phyloP scores from a whole-genome alignment of 2,113 vertebrate species.

The Baryphthengus martii region DNA sequence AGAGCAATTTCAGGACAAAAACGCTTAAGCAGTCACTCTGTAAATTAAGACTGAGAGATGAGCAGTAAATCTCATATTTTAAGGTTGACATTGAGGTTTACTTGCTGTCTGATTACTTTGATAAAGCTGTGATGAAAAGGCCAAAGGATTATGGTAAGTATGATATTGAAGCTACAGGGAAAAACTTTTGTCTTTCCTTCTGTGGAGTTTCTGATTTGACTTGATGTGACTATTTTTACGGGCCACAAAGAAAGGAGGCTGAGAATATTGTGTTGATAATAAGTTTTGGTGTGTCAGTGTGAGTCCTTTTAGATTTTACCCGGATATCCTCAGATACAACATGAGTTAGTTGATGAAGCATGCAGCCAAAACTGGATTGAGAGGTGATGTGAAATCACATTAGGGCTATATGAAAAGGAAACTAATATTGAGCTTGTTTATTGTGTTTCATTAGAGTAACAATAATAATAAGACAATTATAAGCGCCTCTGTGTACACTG shows the following conservation, averaged over 20 bases:
- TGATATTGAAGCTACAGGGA: neutral
- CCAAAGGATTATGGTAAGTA: constrained; percentile 4
- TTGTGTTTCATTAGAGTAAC: neutral
- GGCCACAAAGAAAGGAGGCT: neutral
- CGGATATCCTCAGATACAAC: neutral
- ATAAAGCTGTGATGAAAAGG: neutral
- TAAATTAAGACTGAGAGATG: neutral
- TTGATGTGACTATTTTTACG: neutral
- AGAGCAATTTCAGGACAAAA: neutral
- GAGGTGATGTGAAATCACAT: neutral
- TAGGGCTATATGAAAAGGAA: neutral
- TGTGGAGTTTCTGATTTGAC: neutral
- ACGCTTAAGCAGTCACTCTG: neutral
- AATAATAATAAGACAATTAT: neutral
- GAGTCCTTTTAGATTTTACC: neutral
- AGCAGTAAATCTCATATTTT: neutral
- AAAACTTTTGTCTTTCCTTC: neutral
- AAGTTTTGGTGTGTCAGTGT: neutral
- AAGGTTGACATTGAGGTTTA: neutral
- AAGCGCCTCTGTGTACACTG: neutral
- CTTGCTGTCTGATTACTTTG: neutral
- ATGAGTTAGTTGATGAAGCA: constrained; percentile 4
- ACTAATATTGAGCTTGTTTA: neutral
- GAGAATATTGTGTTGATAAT: neutral
- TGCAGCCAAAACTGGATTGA: neutral